Evolutionary conservation across 2,888 invertebrate genomes (phyloP).

Genomic region (Metacarcinus magister): DNA sequence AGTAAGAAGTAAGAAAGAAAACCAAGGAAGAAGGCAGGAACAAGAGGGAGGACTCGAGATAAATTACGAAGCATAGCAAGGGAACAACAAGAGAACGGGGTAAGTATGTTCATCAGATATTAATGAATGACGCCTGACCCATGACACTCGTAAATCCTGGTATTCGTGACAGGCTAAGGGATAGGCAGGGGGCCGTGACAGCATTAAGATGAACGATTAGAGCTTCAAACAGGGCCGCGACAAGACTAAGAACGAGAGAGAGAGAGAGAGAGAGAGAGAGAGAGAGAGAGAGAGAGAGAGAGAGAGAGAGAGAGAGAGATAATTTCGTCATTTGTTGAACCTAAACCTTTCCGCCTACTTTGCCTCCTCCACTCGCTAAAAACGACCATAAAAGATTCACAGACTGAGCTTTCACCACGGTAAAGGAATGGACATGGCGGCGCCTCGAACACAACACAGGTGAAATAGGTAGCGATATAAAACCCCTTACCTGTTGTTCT

Average conservation of each 20-base stretch:
- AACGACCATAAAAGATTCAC: constrained; percentile 13
- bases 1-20: background rate
- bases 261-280: constrained; percentile 42
- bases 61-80: background rate
- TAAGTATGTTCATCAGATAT: background rate
- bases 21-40: background rate
- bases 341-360: background rate
- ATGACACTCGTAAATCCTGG: background rate
- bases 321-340: background rate
- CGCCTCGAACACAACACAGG: background rate
- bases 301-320: constrained; percentile 10
- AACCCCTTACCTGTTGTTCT: background rate
- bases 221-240: background rate
- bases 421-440: constrained; percentile 6
- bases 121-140: background rate
- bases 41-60: background rate
- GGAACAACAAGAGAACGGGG: background rate
- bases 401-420: background rate
- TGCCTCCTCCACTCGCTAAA: constrained; percentile 15
- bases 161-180: background rate
- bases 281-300: constrained; percentile 49
- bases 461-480: background rate
- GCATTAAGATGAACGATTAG: background rate
- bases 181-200: background rate
- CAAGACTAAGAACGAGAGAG: background rate